Conservation (phyloP, 2,113 vertebrate species). For the Lontra canadensis region DNA sequence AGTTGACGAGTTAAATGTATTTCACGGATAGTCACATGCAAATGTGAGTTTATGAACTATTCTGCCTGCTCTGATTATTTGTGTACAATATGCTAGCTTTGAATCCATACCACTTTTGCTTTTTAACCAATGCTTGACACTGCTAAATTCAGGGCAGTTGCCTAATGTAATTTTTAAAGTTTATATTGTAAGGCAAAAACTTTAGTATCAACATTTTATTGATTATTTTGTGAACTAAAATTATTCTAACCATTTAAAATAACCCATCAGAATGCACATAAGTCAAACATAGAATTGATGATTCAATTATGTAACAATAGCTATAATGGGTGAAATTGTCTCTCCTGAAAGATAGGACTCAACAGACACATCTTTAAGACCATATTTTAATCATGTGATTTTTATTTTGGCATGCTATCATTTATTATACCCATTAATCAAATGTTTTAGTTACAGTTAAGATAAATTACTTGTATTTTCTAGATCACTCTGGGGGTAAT, state of each 20-base stretch:
- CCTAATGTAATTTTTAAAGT: not conserved
- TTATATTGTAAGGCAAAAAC: not conserved
- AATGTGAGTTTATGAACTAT: not conserved
- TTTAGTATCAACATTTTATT: not conserved
- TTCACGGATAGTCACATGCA: not conserved
- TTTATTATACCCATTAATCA: not conserved
- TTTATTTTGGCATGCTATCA: not conserved
- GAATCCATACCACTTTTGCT: not conserved
- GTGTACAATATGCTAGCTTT: not conserved
- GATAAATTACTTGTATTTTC: not conserved
- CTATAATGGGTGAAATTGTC: rapidly evolving
- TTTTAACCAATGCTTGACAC: not conserved
- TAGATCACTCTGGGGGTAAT: not conserved
- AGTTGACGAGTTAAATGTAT: not conserved
- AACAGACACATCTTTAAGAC: not conserved
- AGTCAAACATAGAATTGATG: not conserved
- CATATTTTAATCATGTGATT: not conserved
- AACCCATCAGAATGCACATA: not conserved
- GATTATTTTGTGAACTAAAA: not conserved
- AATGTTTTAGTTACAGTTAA: not conserved
- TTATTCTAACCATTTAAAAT: not conserved
- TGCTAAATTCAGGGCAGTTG: not conserved
- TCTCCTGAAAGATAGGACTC: not conserved
- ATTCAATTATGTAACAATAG: not conserved
- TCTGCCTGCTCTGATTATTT: not conserved